Conservation (phyloP, 1,140 invertebrate genomes). For the Tetranychus cinnabarinus region DNA sequence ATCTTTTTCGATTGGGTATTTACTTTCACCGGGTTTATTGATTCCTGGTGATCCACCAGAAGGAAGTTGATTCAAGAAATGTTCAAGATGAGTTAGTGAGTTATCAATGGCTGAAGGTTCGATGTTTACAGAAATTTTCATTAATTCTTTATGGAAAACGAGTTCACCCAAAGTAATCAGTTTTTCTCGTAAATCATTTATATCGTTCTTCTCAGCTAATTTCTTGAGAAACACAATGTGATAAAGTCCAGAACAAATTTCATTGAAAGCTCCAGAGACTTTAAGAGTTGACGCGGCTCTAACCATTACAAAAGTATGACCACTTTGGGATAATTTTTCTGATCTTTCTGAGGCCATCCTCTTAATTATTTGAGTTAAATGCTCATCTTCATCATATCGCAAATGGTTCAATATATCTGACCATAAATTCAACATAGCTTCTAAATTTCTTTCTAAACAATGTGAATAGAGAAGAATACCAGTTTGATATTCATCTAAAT, state of each 20-base stretch:
- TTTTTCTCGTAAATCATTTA: constrained; percentile 33
- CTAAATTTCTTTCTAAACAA: constrained; percentile 54
- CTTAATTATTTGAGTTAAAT: constrained; percentile 55
- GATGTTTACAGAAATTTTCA: constrained; percentile 22
- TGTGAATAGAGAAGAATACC: constrained; percentile 47
- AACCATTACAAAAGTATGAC: constrained; percentile 65
- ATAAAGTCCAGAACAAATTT: constrained; percentile 47
- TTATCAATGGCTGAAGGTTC: constrained; percentile 17
- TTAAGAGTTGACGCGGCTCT: constrained; percentile 43
- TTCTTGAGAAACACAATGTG: constrained; percentile 46
- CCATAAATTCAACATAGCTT: constrained; percentile 60
- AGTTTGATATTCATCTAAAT: constrained; percentile 39
- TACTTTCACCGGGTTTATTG: not conserved
- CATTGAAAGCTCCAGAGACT: constrained; percentile 34
- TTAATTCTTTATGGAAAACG: constrained; percentile 14
- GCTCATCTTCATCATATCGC: constrained; percentile 30
- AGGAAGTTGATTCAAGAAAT: constrained; percentile 14
- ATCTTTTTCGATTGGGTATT: not conserved
- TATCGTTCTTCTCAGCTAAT: constrained; percentile 37
- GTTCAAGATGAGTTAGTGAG: constrained; percentile 26
- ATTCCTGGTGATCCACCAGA: not conserved
- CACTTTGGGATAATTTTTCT: constrained; percentile 46
- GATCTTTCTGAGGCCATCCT: constrained; percentile 50
- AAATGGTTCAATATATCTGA: constrained; percentile 41
- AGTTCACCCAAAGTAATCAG: constrained; percentile 35